Evolutionary conservation across 2,113 vertebrate genomes (phyloP), one percentile per base, ranked within the genome.

Genomic region (Phrynosoma platyrhinos): DNA sequence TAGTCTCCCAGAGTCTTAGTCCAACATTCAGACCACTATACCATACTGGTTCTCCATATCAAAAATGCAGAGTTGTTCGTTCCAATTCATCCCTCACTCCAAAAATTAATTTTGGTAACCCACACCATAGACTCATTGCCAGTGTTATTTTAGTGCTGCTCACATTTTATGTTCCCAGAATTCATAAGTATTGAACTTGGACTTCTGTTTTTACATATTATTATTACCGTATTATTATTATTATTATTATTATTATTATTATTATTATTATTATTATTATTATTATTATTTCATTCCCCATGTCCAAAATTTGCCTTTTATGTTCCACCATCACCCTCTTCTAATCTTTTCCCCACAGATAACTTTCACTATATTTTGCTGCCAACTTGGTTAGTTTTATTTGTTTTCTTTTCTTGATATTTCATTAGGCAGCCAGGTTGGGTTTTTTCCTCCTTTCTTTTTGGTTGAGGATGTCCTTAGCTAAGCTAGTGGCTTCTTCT

Each of bases 351-450:
- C 89, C 64, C 85, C 77, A 40, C 90, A 77, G 89, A 89, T 85
- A 1, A 78, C 90, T 79, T 78, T 88, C 40, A 88, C 62, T 55
- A 55, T 21, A n/a, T 42, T 55, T 92, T 91, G 82, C 80, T 91
- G 92, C 69, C 91, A 90, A 20, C 85, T 90, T 80, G 64, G 87
- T 90, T 78, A 64, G 85, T 88, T 93, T 94, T 88, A 36, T 86
- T 86, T 80, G 4, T 79, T 79, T 86, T 95, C 86, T 94, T 90
- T 94, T 94, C 88, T 83, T 85, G 88, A 72, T 86, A 94, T 91
- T 88, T 92, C 83, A 87, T 91, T 92, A 92, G 84, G 83, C 78
- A 87, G 75, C 68, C 7, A 52, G 91, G 84, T 86, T 93, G 58
- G 14, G 5, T 62, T 92, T 90, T 21, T 36, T 16, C 40, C 9